A percentile compares a stretch with the other conserved stretches of the same genome.
Conservation (phyloP, 2,113 vertebrate species). For the Sterna hirundo region DNA sequence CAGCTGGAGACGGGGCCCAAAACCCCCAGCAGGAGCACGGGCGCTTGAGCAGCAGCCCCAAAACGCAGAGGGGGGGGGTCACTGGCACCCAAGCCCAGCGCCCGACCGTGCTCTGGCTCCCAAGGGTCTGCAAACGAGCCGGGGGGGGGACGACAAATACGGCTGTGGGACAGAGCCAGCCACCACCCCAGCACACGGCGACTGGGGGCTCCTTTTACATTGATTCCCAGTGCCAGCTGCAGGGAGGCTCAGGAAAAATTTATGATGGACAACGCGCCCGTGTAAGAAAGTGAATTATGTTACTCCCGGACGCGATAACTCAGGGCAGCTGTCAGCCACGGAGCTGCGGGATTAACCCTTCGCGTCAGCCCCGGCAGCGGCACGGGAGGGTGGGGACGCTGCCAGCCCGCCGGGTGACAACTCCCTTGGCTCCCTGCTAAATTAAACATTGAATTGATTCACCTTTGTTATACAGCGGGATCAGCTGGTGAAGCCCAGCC, state of each 20-base stretch:
- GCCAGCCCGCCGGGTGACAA: slow-evolving; percentile 5
- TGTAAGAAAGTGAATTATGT: slow-evolving; percentile 17
- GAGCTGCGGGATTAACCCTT: slow-evolving; percentile 26
- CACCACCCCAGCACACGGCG: not conserved
- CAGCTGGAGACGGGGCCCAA: not conserved
- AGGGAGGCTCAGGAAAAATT: slow-evolving; percentile 10
- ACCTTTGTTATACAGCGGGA: slow-evolving; percentile 20
- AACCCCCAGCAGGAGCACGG: accelerated
- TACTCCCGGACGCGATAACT: not conserved
- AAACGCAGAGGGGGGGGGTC: not conserved
- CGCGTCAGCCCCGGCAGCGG: not conserved
- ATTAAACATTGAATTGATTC: slow-evolving; percentile 50
- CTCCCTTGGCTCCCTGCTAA: slow-evolving; percentile 57
- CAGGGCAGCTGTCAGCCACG: slow-evolving; percentile 32
- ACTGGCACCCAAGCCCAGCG: not conserved
- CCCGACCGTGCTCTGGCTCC: accelerated
- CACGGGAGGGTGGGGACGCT: not conserved
- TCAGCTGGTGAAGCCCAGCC: slow-evolving; percentile 38
- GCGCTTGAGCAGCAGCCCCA: not conserved
- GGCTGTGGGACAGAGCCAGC: accelerated
- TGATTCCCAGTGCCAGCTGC: slow-evolving; percentile 56
- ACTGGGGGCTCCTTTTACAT: not conserved
- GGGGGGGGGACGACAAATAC: accelerated
- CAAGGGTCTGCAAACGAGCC: not conserved
- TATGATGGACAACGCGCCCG: not conserved